These are phyloP conservation scores for Calycopis cecrops DNA, from an alignment of 1,140 invertebrate species.

Conservation along the genomic window DNA sequence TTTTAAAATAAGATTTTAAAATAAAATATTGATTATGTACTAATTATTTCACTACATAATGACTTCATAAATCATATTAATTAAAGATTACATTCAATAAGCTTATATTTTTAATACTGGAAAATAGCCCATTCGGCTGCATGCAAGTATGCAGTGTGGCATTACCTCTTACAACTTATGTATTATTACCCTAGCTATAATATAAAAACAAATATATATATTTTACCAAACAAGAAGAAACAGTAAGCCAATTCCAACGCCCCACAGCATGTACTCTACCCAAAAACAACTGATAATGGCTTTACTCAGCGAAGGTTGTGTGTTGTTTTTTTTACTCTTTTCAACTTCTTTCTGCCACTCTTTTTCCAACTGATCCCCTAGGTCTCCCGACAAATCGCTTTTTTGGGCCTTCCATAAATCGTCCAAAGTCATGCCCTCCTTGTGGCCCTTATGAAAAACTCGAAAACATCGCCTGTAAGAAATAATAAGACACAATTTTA, in stretches of 20 bases:
- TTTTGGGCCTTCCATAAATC: constrained; percentile 77
- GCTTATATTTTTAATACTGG: too few relatives aligned
- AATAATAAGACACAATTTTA: not conserved
- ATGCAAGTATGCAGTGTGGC: too few relatives aligned
- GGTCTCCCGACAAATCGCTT: constrained; percentile 72
- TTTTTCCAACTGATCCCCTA: constrained; percentile 76
- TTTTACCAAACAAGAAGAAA: constrained; percentile 56
- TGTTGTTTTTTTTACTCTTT: constrained; percentile 34
- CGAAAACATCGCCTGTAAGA: constrained; percentile 54
- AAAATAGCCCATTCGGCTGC: too few relatives aligned
- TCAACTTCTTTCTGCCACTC: constrained; percentile 69
- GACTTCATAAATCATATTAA: too few relatives aligned
- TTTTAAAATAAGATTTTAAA: too few relatives aligned
- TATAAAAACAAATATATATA: not conserved
- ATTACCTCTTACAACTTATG: too few relatives aligned
- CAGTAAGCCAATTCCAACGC: constrained; percentile 48
- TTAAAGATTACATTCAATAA: too few relatives aligned
- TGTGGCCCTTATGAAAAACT: constrained; percentile 54
- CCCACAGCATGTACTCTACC: constrained; percentile 57
- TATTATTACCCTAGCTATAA: too few relatives aligned
- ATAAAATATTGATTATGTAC: too few relatives aligned
- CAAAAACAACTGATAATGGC: constrained; percentile 71
- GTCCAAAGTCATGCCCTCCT: constrained; percentile 73
- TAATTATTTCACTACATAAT: too few relatives aligned
- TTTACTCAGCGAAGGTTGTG: constrained; percentile 59